These are phyloP conservation scores for Symphodus melops DNA, from an alignment of 2,113 vertebrate genomes.

Conservation along the genomic window DNA sequence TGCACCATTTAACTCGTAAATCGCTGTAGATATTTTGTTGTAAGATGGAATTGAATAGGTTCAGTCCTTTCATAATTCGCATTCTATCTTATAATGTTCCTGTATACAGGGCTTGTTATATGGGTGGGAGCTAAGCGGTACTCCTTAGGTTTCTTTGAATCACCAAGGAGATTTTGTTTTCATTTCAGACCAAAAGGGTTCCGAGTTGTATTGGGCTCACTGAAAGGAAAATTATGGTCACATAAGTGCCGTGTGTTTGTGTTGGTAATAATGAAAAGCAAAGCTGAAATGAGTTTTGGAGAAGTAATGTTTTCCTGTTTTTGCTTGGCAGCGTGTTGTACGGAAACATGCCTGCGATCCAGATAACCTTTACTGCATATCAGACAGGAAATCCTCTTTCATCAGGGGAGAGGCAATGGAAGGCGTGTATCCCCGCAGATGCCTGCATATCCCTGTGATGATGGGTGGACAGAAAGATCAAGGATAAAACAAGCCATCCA, in stretches of 20 bases:
- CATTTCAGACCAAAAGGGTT: slow-evolving; percentile 59
- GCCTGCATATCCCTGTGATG: slow-evolving; percentile 63
- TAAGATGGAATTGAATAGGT: slow-evolving; percentile 45
- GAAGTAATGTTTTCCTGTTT: slow-evolving; percentile 63
- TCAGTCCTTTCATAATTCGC: slow-evolving; percentile 61
- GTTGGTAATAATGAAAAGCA: slow-evolving; percentile 71
- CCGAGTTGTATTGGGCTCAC: slow-evolving; percentile 51
- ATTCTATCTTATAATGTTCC: slow-evolving; percentile 49
- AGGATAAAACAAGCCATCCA: slow-evolving; percentile 75
- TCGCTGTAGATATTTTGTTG: slow-evolving; percentile 46
- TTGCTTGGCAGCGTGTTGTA: slow-evolving; percentile 73
- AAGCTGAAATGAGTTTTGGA: slow-evolving; percentile 70
- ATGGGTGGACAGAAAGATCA: slow-evolving; percentile 76
- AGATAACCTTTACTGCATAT: slow-evolving; percentile 80
- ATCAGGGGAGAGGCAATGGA: slow-evolving; percentile 56
- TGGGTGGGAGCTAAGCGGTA: slow-evolving; percentile 30
- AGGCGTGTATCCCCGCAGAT: slow-evolving; percentile 57
- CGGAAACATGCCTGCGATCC: slow-evolving; percentile 67
- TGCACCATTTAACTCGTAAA: slow-evolving; percentile 43
- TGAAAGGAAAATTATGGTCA: slow-evolving; percentile 67
- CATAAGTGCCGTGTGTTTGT: slow-evolving; percentile 56
- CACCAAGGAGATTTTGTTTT: slow-evolving; percentile 63
- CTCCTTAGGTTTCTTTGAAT: slow-evolving; percentile 66
- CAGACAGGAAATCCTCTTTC: slow-evolving; percentile 77
- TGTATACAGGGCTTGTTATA: slow-evolving; percentile 14